Evolutionary conservation across 1,140 invertebrate species (phyloP).

Genomic region (Portunus trituberculatus): DNA sequence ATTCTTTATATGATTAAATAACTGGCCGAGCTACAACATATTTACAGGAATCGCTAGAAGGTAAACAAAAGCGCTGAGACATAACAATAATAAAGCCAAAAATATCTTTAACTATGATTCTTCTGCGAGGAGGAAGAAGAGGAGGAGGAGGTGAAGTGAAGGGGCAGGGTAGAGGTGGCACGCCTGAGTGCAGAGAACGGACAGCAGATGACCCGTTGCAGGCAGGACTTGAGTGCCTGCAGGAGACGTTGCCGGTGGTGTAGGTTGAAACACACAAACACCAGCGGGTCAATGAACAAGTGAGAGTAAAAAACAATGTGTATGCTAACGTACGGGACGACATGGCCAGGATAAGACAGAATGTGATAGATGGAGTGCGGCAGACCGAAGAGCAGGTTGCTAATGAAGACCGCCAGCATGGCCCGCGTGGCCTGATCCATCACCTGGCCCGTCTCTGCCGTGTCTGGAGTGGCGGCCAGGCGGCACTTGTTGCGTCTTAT

Average conservation of each 20-base stretch:
- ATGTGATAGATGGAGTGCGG: constrained; percentile 42
- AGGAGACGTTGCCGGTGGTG: too few relatives aligned
- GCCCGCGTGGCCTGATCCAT: constrained; percentile 35
- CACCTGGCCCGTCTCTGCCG: neutral
- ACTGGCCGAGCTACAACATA: too few relatives aligned
- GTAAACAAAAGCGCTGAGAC: too few relatives aligned
- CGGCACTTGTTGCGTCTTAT: constrained; percentile 11
- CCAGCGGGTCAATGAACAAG: too few relatives aligned
- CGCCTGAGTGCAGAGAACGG: neutral
- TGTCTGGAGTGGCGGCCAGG: neutral
- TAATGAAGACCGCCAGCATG: constrained; percentile 59
- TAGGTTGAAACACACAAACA: too few relatives aligned
- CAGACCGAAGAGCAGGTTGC: constrained; percentile 30
- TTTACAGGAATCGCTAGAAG: too few relatives aligned
- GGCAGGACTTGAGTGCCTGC: too few relatives aligned
- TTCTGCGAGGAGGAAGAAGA: neutral
- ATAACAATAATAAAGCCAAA: too few relatives aligned
- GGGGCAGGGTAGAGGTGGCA: neutral
- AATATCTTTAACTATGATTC: too few relatives aligned
- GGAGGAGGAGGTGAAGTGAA: neutral
- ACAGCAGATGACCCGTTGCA: too few relatives aligned
- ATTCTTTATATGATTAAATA: too few relatives aligned
- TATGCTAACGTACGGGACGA: neutral
- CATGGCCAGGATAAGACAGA: neutral
- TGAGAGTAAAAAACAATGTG: neutral